These are phyloP conservation scores for Eudorcas thomsonii DNA, from an alignment of 2,113 vertebrate genomes.

Conservation along the genomic window DNA sequence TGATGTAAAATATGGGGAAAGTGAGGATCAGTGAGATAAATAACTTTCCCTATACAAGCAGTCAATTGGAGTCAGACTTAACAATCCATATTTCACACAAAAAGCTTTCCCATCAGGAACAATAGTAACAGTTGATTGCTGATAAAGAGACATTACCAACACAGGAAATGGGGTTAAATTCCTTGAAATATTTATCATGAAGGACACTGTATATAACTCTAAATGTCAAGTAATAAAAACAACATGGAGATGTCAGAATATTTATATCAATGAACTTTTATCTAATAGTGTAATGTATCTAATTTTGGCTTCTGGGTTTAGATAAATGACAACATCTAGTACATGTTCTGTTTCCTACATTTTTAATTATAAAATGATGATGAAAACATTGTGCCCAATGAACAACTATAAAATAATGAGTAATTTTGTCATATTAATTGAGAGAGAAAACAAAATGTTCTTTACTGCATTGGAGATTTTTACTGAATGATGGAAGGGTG, in stretches of 20 bases:
- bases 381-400: neutral
- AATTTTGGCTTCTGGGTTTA: neutral
- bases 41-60: neutral
- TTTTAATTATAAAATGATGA: neutral
- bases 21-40: neutral
- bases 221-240: neutral
- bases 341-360: neutral
- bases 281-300: neutral
- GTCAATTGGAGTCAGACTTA: neutral
- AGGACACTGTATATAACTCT: neutral
- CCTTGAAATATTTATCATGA: neutral
- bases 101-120: neutral
- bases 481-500: neutral
- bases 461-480: neutral
- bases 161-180: neutral
- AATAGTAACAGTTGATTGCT: neutral
- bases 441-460: neutral
- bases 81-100: neutral
- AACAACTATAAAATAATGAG: neutral
- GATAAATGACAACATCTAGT: neutral
- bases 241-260: neutral
- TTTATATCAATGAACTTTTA: neutral
- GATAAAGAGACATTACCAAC: neutral
- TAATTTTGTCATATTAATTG: neutral
- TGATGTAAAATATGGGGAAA: neutral